These are phyloP conservation scores for Mormyrus proboscirostris DNA, from an alignment of 2,797 vertebrate genomes.

Conservation along the genomic window DNA sequence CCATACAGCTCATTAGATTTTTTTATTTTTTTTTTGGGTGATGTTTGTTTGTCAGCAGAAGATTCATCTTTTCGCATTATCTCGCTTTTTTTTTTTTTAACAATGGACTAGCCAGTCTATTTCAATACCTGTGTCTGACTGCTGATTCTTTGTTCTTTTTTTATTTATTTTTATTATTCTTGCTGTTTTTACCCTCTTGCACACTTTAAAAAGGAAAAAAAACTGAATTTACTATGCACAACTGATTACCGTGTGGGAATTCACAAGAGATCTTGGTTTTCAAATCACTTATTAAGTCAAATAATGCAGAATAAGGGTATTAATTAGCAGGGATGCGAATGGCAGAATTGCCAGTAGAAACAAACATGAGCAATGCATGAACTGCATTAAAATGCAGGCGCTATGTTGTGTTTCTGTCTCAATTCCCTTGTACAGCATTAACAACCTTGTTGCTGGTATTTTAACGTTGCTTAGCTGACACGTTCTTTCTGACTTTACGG, in stretches of 20 bases:
- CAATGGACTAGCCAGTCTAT: neutral
- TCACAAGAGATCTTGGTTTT: neutral
- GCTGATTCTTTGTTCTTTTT: neutral
- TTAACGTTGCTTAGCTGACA: neutral
- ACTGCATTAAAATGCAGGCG: neutral
- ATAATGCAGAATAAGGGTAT: neutral
- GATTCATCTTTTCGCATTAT: neutral
- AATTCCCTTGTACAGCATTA: neutral
- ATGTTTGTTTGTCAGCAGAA: conserved; percentile 15
- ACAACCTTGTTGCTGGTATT: neutral
- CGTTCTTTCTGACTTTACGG: neutral
- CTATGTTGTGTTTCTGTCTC: neutral
- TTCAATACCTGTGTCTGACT: neutral
- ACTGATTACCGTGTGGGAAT: neutral
- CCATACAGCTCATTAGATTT: conserved; percentile 22
- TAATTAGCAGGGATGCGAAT: neutral
- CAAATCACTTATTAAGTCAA: neutral
- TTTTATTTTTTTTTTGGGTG: conserved; percentile 4
- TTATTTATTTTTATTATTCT: neutral
- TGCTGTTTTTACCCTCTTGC: neutral
- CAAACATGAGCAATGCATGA: neutral
- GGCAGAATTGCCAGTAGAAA: neutral
- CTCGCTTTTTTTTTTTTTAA: neutral
- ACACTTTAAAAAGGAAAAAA: neutral
- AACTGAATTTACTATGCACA: neutral